These are phyloP conservation scores for Leptoclinus maculatus DNA, from an alignment of 2,797 vertebrate genomes.

Conservation along the genomic window DNA sequence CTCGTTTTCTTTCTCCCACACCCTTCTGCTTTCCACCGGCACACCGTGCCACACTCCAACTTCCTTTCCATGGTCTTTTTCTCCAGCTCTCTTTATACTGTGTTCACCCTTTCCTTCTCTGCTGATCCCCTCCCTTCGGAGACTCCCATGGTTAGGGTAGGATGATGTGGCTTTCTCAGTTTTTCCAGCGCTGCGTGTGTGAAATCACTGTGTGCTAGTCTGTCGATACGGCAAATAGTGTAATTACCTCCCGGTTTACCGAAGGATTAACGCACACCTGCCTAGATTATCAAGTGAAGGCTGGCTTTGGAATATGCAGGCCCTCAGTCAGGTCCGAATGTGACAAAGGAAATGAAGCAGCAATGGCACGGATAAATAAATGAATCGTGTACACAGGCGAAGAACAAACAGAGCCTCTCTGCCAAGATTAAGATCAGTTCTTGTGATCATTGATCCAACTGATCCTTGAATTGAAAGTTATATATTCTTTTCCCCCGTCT, in stretches of 20 bases:
- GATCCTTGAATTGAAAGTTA: slow-evolving; percentile 14
- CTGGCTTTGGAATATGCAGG: slow-evolving; percentile 46
- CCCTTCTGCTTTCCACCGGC: slow-evolving; percentile 60
- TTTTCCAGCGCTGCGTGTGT: slow-evolving; percentile 27
- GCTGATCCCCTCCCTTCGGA: slow-evolving; percentile 33
- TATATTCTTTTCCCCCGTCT: not conserved
- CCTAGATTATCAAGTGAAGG: slow-evolving; percentile 54
- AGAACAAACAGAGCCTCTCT: slow-evolving; percentile 33
- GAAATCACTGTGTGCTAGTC: slow-evolving; percentile 51
- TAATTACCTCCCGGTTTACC: slow-evolving; percentile 74
- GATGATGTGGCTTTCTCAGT: slow-evolving; percentile 52
- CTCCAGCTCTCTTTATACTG: slow-evolving; percentile 51
- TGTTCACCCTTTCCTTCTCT: slow-evolving; percentile 44
- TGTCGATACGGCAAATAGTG: slow-evolving; percentile 72
- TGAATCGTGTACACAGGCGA: slow-evolving; percentile 31
- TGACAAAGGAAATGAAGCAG: slow-evolving; percentile 44
- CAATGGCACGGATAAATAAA: slow-evolving; percentile 43
- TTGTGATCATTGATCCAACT: slow-evolving; percentile 21
- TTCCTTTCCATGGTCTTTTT: slow-evolving; percentile 62
- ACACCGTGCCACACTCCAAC: slow-evolving; percentile 57
- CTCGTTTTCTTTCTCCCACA: slow-evolving; percentile 59
- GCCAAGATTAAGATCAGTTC: slow-evolving; percentile 8
- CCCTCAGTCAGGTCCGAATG: slow-evolving; percentile 20
- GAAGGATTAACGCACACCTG: slow-evolving; percentile 73
- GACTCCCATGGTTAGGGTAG: slow-evolving; percentile 52